These are phyloP conservation scores for Lasioglossum villosulum DNA, from an alignment of 2,888 invertebrate genomes.

Conservation along the genomic window DNA sequence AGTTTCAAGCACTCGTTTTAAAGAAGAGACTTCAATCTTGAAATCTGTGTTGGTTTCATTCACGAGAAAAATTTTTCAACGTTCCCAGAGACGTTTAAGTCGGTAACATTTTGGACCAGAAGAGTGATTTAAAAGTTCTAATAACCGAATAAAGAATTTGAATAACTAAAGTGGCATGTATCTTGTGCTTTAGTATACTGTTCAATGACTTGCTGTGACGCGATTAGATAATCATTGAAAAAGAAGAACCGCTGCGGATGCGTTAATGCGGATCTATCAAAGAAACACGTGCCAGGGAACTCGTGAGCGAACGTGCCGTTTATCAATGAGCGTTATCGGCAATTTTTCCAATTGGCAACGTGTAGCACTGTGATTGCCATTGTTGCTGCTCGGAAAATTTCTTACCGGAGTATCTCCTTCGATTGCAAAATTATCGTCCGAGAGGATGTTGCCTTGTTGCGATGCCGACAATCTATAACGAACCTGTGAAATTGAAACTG, in stretches of 20 bases:
- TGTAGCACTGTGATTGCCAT: neutral
- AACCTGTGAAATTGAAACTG: no score
- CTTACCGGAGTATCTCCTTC: neutral
- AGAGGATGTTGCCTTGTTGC: neutral
- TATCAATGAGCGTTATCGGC: conserved; percentile 22
- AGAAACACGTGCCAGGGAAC: conserved; percentile 11
- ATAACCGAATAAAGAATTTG: no score
- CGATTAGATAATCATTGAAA: conserved; percentile 1
- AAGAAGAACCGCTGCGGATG: neutral
- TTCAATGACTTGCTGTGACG: neutral
- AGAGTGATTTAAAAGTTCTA: neutral
- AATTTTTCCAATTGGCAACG: neutral
- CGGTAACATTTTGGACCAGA: no score
- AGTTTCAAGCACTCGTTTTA: no score
- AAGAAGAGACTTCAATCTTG: no score
- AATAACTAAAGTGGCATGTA: no score
- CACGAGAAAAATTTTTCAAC: no score
- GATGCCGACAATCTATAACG: neutral
- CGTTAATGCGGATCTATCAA: neutral
- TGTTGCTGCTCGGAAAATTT: conserved; percentile 5
- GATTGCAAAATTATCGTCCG: neutral
- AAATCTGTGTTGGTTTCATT: no score
- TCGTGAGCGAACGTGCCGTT: conserved; percentile 25
- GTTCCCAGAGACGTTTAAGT: no score
- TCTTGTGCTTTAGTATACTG: neutral